A percentile compares a stretch with the other conserved stretches of the same genome.
These are phyloP conservation scores for Plebejus melissa DNA, from an alignment of 2,888 invertebrate genomes.

Conservation along the genomic window DNA sequence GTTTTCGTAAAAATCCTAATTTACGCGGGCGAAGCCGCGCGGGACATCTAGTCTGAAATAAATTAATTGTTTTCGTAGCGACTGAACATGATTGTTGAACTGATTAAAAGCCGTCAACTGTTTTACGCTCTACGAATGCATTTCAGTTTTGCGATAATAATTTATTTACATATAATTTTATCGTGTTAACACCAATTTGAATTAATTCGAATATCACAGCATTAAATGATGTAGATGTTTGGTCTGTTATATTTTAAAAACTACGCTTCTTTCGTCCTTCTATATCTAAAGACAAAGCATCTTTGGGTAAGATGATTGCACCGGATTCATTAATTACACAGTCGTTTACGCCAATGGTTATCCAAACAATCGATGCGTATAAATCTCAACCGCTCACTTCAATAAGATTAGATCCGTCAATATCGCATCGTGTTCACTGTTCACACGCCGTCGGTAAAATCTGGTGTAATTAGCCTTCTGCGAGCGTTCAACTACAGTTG, in stretches of 20 bases:
- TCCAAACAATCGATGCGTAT: not conserved
- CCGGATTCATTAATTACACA: not conserved
- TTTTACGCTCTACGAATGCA: slow-evolving; percentile 20
- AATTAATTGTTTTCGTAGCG: slow-evolving; percentile 20
- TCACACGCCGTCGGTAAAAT: slow-evolving; percentile 25
- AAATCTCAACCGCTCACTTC: not conserved
- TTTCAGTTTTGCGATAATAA: slow-evolving; percentile 17
- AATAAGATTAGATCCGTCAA: slow-evolving; percentile 19
- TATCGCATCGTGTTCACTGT: slow-evolving; percentile 12
- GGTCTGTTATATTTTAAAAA: not conserved
- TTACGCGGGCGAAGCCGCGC: too few species aligned
- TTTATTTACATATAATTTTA: not conserved
- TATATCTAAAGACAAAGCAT: not conserved
- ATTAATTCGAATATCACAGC: not conserved
- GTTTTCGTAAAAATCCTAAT: too few species aligned
- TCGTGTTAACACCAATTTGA: not conserved
- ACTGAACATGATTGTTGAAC: slow-evolving; percentile 24
- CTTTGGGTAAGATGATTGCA: not conserved
- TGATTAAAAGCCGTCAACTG: slow-evolving; percentile 26
- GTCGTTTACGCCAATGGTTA: not conserved
- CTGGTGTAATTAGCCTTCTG: slow-evolving; percentile 28
- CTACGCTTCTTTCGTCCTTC: not conserved
- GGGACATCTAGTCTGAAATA: not conserved
- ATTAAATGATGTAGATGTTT: not conserved
- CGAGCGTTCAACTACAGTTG: slow-evolving; percentile 26